Evolutionary conservation across 2,113 vertebrate species (phyloP).

Genomic region (Hylia prasina): DNA sequence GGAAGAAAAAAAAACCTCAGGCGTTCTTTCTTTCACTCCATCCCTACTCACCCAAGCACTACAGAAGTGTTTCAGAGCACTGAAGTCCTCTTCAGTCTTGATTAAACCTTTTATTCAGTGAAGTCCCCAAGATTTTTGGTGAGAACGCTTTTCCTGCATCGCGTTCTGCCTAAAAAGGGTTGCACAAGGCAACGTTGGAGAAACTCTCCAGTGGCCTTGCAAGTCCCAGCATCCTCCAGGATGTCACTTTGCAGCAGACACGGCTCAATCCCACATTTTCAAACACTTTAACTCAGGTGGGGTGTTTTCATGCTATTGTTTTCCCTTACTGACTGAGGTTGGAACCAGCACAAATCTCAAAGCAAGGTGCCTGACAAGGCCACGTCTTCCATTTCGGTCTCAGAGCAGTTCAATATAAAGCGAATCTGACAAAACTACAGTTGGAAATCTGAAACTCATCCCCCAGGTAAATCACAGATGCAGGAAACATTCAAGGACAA

Average conservation of each 20-base stretch:
- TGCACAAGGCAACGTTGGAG: background rate
- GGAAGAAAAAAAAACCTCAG: background rate
- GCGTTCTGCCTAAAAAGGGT: background rate
- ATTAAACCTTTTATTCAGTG: background rate
- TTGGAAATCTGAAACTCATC: background rate
- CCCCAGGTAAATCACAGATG: background rate
- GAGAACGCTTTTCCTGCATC: background rate
- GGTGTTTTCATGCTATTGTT: background rate
- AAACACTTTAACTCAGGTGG: background rate
- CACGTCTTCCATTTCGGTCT: background rate
- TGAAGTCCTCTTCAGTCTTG: background rate
- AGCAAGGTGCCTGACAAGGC: background rate
- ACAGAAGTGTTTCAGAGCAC: background rate
- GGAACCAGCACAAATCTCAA: background rate
- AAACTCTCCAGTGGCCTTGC: background rate
- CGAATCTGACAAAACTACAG: background rate
- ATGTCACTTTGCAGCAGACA: background rate
- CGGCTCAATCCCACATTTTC: rapidly evolving
- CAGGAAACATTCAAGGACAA: background rate
- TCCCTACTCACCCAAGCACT: background rate
- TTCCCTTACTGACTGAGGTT: background rate
- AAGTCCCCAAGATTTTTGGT: background rate
- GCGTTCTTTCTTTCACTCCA: background rate
- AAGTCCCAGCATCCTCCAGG: rapidly evolving
- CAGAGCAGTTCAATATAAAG: background rate